These are phyloP conservation scores for Meteorus sp. DNA, from an alignment of 1,140 invertebrate genomes.

Conservation along the genomic window DNA sequence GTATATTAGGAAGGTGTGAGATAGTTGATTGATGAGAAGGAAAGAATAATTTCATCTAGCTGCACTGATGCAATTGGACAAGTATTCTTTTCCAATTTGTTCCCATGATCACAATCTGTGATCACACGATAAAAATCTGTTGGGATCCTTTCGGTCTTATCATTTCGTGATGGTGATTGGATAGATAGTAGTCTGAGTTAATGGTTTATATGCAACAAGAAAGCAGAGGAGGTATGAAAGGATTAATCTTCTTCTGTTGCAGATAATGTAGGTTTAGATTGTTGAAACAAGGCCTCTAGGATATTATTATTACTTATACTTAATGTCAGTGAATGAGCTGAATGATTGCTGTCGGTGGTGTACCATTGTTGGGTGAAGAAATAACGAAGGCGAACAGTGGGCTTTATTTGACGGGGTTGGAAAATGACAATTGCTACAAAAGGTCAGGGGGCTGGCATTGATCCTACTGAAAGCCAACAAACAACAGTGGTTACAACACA, in stretches of 20 bases:
- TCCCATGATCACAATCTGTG: too few relatives aligned
- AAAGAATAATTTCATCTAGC: too few relatives aligned
- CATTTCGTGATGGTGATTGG: too few relatives aligned
- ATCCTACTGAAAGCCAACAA: slow-evolving; percentile 63
- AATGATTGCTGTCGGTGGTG: slow-evolving; percentile 50
- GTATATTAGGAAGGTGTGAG: too few relatives aligned
- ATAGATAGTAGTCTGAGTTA: too few relatives aligned
- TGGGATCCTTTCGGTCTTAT: too few relatives aligned
- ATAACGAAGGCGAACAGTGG: slow-evolving; percentile 9
- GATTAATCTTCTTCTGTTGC: slow-evolving; percentile 37
- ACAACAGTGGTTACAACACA: slow-evolving; percentile 42
- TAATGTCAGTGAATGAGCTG: slow-evolving; percentile 57
- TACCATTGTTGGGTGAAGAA: slow-evolving; percentile 43
- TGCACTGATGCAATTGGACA: neutral
- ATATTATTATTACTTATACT: slow-evolving; percentile 34
- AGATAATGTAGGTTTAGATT: slow-evolving; percentile 59
- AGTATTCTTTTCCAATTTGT: neutral
- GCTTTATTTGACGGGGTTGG: slow-evolving; percentile 33
- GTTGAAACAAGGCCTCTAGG: slow-evolving; percentile 55
- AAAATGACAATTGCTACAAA: slow-evolving; percentile 67
- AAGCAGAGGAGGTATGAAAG: neutral
- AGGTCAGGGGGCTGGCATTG: slow-evolving; percentile 64
- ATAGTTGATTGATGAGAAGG: too few relatives aligned
- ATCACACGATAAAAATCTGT: too few relatives aligned
- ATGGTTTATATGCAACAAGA: neutral